These are phyloP conservation scores for Escarpia spicata DNA, from an alignment of 2,888 invertebrate genomes.

Conservation along the genomic window DNA sequence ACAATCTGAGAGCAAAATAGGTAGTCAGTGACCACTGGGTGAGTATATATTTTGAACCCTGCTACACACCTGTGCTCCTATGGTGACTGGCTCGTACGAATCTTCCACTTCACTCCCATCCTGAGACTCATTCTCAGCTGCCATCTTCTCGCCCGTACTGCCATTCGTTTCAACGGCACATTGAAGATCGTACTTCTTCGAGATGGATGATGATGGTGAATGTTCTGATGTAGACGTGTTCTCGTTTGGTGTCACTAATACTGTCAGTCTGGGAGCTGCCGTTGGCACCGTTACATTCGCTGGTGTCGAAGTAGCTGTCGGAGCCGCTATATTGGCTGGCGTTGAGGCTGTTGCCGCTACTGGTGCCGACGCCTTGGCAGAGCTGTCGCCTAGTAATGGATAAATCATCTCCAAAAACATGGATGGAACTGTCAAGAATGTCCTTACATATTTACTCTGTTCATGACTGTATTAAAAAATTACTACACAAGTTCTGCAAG, in stretches of 20 bases:
- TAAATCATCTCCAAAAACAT: not conserved
- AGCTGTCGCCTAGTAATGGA: not conserved
- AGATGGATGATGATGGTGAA: not conserved
- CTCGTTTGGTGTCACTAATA: not conserved
- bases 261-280: slow-evolving; percentile 2
- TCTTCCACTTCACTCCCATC: slow-evolving; percentile 24
- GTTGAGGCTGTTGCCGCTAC: not conserved
- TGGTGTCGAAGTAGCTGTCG: not conserved
- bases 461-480: not conserved
- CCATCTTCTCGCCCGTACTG: slow-evolving; percentile 23
- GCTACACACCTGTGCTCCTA: slow-evolving; percentile 26
- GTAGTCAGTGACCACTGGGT: no score
- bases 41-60: not conserved
- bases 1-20: no score
- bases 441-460: not conserved
- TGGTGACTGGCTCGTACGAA: slow-evolving; percentile 27
- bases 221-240: slow-evolving; percentile 13
- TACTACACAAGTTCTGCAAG: no score
- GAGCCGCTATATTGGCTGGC: not conserved
- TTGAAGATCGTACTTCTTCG: not conserved
- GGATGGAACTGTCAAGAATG: not conserved
- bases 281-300: not conserved
- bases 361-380: not conserved
- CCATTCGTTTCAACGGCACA: not conserved
- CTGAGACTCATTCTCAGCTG: not conserved